phyloP scores from a whole-genome alignment of 2,797 vertebrate genomes.

The Pangasius sanitwongsei region DNA sequence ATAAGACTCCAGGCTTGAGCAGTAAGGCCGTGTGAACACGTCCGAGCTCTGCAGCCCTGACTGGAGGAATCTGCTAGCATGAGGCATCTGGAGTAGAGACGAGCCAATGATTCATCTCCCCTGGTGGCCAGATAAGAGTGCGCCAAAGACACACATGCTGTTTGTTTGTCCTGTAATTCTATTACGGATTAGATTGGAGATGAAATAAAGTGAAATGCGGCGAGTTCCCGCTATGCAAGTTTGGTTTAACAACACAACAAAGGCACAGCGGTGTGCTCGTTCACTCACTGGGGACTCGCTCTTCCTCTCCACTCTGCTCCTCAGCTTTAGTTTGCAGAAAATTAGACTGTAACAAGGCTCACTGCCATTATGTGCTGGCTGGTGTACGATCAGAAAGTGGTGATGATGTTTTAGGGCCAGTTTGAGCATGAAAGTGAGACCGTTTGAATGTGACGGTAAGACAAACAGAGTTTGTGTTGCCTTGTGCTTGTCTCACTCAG shows the following conservation, averaged over 20 bases:
- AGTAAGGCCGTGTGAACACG: constrained; percentile 28
- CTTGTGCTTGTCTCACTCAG: constrained; percentile 1
- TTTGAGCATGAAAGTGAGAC: neutral
- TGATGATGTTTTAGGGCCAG: neutral
- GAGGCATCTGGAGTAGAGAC: constrained; percentile 49
- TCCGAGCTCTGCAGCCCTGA: constrained; percentile 1
- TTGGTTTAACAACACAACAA: constrained; percentile 72
- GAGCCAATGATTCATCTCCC: constrained; percentile 57
- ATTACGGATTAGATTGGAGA: constrained; percentile 64
- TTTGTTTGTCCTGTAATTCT: constrained; percentile 69
- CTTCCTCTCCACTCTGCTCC: constrained; percentile 36
- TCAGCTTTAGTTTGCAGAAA: constrained; percentile 36
- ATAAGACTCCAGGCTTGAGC: constrained; percentile 26
- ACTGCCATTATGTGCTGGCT: neutral
- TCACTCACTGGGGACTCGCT: constrained; percentile 60
- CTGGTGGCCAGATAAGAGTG: constrained; percentile 70
- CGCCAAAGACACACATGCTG: constrained; percentile 62
- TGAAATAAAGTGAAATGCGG: constrained; percentile 66
- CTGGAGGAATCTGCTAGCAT: constrained; percentile 46
- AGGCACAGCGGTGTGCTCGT: constrained; percentile 66
- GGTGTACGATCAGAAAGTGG: neutral
- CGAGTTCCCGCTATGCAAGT: constrained; percentile 63
- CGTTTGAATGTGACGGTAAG: neutral
- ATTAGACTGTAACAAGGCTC: constrained; percentile 33
- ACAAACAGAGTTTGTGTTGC: neutral